Base-by-base conservation (phyloP, 1,140 invertebrate species). In the Conus betulinus region DNA sequence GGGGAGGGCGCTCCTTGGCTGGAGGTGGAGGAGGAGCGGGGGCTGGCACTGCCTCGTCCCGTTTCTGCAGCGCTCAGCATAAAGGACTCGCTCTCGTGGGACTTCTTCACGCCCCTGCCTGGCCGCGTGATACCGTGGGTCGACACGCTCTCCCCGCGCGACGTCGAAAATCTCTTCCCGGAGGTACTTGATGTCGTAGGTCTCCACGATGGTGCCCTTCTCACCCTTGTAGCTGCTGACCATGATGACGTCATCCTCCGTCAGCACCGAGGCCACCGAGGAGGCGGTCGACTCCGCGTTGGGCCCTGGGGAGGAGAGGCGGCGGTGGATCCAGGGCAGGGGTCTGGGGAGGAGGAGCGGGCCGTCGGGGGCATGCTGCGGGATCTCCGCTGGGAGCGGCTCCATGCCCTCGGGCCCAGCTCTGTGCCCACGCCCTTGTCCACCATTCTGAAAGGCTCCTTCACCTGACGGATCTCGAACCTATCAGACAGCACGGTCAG, bases 141-240 rank as follows among this genome's bases (percentile, higher is more conserved):
- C 5, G 82, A 84, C 20, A 84, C 5, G 82, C 57, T 57, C n/a
- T 60, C 82, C 82, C 10, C 11, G 7, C 23, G 20, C 55, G 4
- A 11, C 5, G 55, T 84, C 55, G n/a, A 39, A 67, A 20, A 84
- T 67, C 55, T 60, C 57, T 23, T 84, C 82, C 10, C 82, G 82
- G 4, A 63, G 53, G 55, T 63, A 84, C 55, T 27, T 23, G 55
- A 84, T 84, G 53, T 84, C 82, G 82, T 84, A 84, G 23, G 82
- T 84, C 55, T 84, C 82, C 82, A 84, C 82, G 23, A 84, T 39
- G 55, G 82, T 84, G 55, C 2, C 53, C 57, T 63, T 60, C 4
- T 84, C 53, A 23, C 13, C 27, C 55, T 27, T 67, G 82, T 27
- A 67, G n/a, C 53, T 84, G 82, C 55, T 63, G 55, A 63, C 82